These are phyloP conservation scores for Drosophila paucipuncta DNA, from an alignment of 2,888 invertebrate species.

Conservation along the genomic window DNA sequence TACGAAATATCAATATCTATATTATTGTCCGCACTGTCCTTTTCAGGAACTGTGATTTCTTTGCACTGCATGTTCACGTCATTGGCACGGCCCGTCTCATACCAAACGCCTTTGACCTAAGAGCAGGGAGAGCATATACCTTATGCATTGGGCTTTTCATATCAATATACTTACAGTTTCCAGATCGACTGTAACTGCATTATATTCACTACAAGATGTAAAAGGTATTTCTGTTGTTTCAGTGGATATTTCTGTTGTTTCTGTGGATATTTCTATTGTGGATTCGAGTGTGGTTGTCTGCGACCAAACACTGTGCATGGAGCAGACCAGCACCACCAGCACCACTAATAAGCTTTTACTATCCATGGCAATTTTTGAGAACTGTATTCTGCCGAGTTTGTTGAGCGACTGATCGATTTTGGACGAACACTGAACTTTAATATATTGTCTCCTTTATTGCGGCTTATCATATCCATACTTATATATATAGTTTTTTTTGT, in stretches of 20 bases:
- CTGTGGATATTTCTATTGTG: rapidly evolving
- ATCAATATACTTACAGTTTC: slow-evolving; percentile 27
- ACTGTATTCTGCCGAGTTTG: neutral
- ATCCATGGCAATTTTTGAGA: slow-evolving; percentile 13
- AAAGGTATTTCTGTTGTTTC: neutral
- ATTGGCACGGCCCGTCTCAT: slow-evolving; percentile 21
- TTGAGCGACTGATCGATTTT: slow-evolving; percentile 20
- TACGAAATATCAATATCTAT: slow-evolving; percentile 12
- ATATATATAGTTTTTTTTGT: neutral
- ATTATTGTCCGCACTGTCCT: neutral
- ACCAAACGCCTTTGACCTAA: slow-evolving; percentile 40
- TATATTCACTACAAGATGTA: neutral
- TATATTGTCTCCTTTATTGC: slow-evolving; percentile 9
- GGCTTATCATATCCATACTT: slow-evolving; percentile 13
- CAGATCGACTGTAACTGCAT: slow-evolving; percentile 16
- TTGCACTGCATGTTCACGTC: slow-evolving; percentile 11
- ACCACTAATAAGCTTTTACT: slow-evolving; percentile 9
- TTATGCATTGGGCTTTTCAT: neutral
- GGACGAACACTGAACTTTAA: slow-evolving; percentile 8
- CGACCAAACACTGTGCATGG: slow-evolving; percentile 7
- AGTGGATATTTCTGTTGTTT: neutral
- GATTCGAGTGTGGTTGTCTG: neutral
- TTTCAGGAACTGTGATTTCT: neutral
- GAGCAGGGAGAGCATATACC: neutral
- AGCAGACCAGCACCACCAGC: slow-evolving; percentile 26